Evolutionary conservation across 2,113 vertebrate genomes (phyloP), one percentile per base, ranked within the genome.

Genomic region (Nanorana parkeri): DNA sequence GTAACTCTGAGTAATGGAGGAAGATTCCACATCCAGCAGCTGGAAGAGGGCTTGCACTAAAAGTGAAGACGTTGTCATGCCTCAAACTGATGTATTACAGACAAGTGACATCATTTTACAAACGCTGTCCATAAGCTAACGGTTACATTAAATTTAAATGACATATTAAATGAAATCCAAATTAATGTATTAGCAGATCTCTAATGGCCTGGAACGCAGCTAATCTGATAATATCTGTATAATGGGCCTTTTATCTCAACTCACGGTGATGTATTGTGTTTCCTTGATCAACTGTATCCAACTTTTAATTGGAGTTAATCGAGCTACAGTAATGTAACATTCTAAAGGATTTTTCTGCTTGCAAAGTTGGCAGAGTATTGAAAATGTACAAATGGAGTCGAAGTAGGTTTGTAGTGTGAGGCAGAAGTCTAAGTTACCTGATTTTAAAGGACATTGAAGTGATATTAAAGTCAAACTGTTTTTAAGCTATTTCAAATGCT

Each of bases 231-330:
- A 63, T 84, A 78, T 47, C 80, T 79, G 68, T 83, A 51, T 67
- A 85, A 63, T 82, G 80, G 36, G 0, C 21, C 28, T 66, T 82
- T 15, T 87, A 20, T 79, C 24, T 84, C 85, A 73, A 6, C 68
- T 36, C 58, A 19, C 10, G 1, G 78, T 84, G 60, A 83, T 83
- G 41, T 29, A 74, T 85, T 85, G 16, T 5, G 78, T 85, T 86
- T 47, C 77, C 58, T 76, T 88, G 54, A 66, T 81, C 73, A 85
- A 55, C 21, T 78, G 51, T 15, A 58, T 52, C 58, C 84, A 85
- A 51, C 67, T 85, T 88, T 88, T 85, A 84, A 68, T 78, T 77
- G 61, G 24, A 78, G 60, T 79, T 80, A 81, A n/a, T 88, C 81
- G 84, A 15, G 2, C 19, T 75, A 16, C 28, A n/a, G 72, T 75